phyloP scores from a whole-genome alignment of 2,888 invertebrate species.

The Dynastes tityus region DNA sequence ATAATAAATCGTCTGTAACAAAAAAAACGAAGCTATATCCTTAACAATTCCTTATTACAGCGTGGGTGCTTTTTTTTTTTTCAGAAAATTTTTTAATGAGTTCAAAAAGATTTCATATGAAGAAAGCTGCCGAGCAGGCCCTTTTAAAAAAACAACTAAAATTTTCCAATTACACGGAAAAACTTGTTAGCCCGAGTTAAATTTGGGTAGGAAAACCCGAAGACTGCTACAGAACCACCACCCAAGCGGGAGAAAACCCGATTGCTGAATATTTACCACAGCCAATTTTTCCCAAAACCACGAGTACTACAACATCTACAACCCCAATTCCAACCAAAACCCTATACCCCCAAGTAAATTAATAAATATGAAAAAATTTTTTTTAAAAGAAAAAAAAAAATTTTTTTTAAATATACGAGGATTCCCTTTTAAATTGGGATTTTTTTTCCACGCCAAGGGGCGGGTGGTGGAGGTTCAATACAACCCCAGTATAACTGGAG shows the following conservation, averaged over 20 bases:
- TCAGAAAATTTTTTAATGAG: constrained; percentile 77
- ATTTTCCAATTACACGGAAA: constrained; percentile 58
- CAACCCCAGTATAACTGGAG: too few relatives aligned
- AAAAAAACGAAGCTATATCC: neutral
- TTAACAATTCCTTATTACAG: neutral
- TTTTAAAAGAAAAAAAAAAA: neutral
- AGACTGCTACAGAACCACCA: constrained; percentile 65
- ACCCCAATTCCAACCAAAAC: constrained; percentile 72
- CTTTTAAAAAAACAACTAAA: constrained; percentile 70
- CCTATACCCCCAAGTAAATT: constrained; percentile 74
- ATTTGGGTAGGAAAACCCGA: constrained; percentile 62
- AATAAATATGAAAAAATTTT: constrained; percentile 17
- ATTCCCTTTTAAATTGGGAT: too few relatives aligned
- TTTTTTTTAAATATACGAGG: neutral
- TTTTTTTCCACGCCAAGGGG: too few relatives aligned
- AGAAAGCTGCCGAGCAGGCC: constrained; percentile 72
- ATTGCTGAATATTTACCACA: constrained; percentile 71
- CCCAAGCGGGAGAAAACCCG: constrained; percentile 68
- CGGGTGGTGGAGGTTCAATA: too few relatives aligned
- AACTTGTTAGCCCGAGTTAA: constrained; percentile 57
- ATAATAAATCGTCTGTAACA: neutral
- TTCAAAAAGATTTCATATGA: constrained; percentile 90
- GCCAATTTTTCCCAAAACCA: constrained; percentile 63
- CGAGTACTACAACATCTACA: constrained; percentile 66
- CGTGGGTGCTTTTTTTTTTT: neutral